Evolutionary conservation across 2,797 vertebrate species (phyloP).

Genomic region (Cyprinella venusta): DNA sequence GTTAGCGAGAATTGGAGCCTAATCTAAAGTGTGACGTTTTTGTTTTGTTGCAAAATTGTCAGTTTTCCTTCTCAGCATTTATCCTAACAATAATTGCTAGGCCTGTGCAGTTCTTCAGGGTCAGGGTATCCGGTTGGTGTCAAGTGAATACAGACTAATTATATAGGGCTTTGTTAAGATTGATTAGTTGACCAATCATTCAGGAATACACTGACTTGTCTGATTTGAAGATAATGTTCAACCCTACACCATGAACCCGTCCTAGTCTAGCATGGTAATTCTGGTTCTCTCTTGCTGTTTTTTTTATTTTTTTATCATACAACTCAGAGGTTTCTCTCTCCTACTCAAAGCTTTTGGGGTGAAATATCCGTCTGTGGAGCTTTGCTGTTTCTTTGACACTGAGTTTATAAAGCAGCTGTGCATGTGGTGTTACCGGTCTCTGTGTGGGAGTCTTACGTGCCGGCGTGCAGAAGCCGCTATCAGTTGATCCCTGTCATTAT

Average conservation of each 20-base stretch:
- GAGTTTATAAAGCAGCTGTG: constrained; percentile 1
- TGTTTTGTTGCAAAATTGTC: background rate
- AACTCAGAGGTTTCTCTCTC: background rate
- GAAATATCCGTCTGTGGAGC: background rate
- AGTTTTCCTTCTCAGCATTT: background rate
- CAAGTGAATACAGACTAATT: constrained; percentile 28
- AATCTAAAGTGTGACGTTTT: background rate
- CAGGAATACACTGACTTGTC: background rate
- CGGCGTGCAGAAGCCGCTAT: constrained; percentile 68
- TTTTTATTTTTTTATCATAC: background rate
- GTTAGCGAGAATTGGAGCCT: background rate
- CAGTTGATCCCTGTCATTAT: constrained; percentile 81
- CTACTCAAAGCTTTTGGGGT: background rate
- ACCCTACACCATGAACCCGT: background rate
- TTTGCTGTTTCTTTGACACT: background rate
- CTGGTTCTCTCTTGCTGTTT: background rate
- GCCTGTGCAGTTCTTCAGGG: background rate
- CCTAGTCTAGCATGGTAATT: background rate
- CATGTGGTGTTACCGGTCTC: constrained; percentile 57
- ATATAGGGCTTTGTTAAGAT: constrained; percentile 6
- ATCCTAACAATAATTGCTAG: background rate
- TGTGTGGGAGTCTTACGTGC: constrained; percentile 52
- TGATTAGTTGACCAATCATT: background rate
- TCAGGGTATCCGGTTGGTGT: constrained; percentile 17
- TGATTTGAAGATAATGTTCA: background rate